Percentiles rank a stretch among this genome's conserved stretches.
These are phyloP conservation scores for Nothoprocta pentlandii DNA, from an alignment of 2,113 vertebrate species.

Conservation along the genomic window DNA sequence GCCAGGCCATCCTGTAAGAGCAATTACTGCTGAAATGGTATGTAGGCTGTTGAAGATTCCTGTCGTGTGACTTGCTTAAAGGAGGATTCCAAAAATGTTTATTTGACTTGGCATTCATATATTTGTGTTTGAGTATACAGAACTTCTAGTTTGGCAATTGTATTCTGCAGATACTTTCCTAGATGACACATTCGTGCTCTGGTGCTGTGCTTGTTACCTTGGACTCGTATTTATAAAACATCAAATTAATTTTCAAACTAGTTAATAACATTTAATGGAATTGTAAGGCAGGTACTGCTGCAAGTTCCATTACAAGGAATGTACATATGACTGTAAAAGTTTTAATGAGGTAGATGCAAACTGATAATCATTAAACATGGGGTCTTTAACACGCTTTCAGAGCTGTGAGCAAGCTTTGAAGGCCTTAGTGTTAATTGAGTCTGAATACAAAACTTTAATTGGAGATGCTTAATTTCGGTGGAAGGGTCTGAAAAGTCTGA, in stretches of 20 bases:
- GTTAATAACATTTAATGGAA: background rate
- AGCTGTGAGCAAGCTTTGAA: conserved; percentile 46
- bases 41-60: background rate
- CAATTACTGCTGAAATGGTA: background rate
- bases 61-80: background rate
- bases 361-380: conserved; percentile 4
- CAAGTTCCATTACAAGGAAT: background rate
- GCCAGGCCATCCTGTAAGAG: background rate
- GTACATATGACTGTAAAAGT: conserved; percentile 28
- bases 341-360: conserved; percentile 33
- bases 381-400: conserved; percentile 1
- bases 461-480: background rate
- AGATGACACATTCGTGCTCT: background rate
- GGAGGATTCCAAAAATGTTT: background rate
- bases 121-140: background rate
- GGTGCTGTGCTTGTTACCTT: background rate
- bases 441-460: background rate
- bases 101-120: background rate
- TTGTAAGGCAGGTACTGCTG: background rate
- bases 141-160: background rate
- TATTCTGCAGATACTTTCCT: conserved; percentile 7
- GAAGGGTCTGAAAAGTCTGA: background rate
- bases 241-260: background rate
- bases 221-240: background rate
- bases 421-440: conserved; percentile 21